phyloP scores from a whole-genome alignment of 92 coral and sea anemone species.

The Porites cylindrica region DNA sequence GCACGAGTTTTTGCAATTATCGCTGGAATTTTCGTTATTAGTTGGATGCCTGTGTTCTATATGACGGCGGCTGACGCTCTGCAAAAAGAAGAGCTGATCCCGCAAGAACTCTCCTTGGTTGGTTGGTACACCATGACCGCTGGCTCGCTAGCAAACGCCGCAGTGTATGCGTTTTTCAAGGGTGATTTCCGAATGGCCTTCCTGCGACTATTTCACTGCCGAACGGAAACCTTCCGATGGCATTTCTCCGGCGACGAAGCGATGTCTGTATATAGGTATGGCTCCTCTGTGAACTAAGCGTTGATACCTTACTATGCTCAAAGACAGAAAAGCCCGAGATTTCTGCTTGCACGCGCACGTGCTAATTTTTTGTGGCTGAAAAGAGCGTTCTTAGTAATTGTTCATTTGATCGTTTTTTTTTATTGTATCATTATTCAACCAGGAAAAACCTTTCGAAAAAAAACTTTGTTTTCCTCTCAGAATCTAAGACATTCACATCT shows the following conservation, averaged over 20 bases:
- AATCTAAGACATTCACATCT: background rate
- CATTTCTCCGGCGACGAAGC: constrained; percentile 14
- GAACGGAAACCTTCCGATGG: background rate
- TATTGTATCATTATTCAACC: background rate
- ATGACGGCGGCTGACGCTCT: constrained; percentile 83
- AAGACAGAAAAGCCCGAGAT: background rate
- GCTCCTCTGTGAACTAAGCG: constrained; percentile 8
- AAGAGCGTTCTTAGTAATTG: background rate
- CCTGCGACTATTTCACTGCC: constrained; percentile 47
- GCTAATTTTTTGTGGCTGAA: background rate
- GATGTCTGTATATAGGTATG: background rate
- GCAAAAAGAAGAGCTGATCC: constrained; percentile 46
- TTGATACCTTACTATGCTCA: background rate
- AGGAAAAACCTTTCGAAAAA: background rate
- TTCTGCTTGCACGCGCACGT: background rate
- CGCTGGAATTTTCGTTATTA: constrained; percentile 78
- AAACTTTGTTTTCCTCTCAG: background rate
- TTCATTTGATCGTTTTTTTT: background rate
- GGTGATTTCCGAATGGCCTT: constrained; percentile 80
- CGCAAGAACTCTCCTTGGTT: constrained; percentile 51
- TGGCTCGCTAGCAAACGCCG: constrained; percentile 78
- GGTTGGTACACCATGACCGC: constrained; percentile 86
- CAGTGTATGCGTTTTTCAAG: constrained; percentile 84
- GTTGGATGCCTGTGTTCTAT: constrained; percentile 86
- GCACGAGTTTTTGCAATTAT: constrained; percentile 85